A percentile compares a stretch with the other conserved stretches of the same genome.
phyloP scores from a whole-genome alignment of 2,113 vertebrate genomes.

The Thymallus thymallus region DNA sequence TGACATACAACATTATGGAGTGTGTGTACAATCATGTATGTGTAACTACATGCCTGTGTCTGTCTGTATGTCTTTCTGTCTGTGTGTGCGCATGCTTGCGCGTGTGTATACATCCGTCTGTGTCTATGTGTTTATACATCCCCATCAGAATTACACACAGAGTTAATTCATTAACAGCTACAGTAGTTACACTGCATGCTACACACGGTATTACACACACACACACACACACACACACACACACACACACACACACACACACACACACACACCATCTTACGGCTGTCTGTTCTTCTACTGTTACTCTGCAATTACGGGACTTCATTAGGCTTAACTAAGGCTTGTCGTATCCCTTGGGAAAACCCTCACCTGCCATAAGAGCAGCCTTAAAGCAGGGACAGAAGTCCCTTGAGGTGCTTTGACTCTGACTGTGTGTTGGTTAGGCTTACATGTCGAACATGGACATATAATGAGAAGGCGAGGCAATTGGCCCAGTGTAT shows the following conservation, averaged over 20 bases:
- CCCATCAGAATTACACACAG: no score
- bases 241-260: not conserved
- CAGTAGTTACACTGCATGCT: no score
- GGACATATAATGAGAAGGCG: slow-evolving; percentile 47
- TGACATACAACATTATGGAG: not conserved
- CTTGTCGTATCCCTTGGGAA: slow-evolving; percentile 35
- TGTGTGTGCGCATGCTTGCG: not conserved
- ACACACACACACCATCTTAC: not conserved
- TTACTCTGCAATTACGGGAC: slow-evolving; percentile 15
- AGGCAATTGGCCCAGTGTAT: slow-evolving; percentile 16
- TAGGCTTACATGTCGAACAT: slow-evolving; percentile 43
- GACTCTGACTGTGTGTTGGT: not conserved
- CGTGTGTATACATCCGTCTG: no score
- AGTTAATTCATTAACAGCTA: no score
- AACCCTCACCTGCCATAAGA: slow-evolving; percentile 10
- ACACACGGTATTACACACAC: no score
- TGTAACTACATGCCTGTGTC: no score
- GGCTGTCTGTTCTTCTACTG: slow-evolving; percentile 3
- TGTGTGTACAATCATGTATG: not conserved
- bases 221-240: no score
- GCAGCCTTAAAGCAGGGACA: slow-evolving; percentile 26
- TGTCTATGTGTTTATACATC: no score
- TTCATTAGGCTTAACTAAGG: slow-evolving; percentile 50
- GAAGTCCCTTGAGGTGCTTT: slow-evolving; percentile 26
- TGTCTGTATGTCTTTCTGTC: not conserved